Percentiles rank a stretch among this genome's conserved stretches.
Evolutionary conservation across 2,888 invertebrate genomes (phyloP).

Genomic region (Tryphoninae sp.): DNA sequence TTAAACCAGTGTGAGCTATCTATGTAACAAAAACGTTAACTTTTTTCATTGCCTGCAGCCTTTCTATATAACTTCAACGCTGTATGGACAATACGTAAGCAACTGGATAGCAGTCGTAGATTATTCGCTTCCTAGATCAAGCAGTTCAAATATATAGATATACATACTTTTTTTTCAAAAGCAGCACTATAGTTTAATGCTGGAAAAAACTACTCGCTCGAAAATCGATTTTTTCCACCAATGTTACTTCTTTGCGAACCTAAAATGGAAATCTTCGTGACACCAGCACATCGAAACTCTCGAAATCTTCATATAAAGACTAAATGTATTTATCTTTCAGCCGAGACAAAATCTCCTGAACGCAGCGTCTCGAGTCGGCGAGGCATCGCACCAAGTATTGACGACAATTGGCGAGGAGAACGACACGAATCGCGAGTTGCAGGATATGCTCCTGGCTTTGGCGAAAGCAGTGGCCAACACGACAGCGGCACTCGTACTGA

Average conservation of each 20-base stretch:
- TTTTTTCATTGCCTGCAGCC: constrained; percentile 72
- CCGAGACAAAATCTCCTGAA: constrained; percentile 96
- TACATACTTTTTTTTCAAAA: background rate
- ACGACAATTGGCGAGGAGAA: constrained; percentile 96
- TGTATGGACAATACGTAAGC: constrained; percentile 78
- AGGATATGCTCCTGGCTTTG: constrained; percentile 94
- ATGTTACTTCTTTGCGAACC: too few species aligned
- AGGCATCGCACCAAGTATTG: constrained; percentile 96
- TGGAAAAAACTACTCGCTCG: background rate
- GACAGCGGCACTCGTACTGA: constrained; percentile 96
- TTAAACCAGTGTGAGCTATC: background rate
- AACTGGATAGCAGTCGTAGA: constrained; percentile 49
- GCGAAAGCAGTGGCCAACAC: constrained; percentile 99
- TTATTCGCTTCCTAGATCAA: constrained; percentile 52
- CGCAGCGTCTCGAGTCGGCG: constrained; percentile 98
- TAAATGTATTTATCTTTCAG: constrained; percentile 79
- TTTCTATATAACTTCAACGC: constrained; percentile 75
- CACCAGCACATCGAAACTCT: too few species aligned
- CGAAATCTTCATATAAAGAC: background rate
- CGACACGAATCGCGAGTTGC: constrained; percentile 91
- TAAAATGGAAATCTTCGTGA: too few species aligned
- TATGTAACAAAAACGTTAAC: constrained; percentile 30
- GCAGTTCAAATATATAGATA: constrained; percentile 6
- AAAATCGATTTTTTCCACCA: too few species aligned
- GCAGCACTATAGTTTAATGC: background rate